phyloP scores from a whole-genome alignment of 2,888 invertebrate genomes.

The Embidobia sp. region DNA sequence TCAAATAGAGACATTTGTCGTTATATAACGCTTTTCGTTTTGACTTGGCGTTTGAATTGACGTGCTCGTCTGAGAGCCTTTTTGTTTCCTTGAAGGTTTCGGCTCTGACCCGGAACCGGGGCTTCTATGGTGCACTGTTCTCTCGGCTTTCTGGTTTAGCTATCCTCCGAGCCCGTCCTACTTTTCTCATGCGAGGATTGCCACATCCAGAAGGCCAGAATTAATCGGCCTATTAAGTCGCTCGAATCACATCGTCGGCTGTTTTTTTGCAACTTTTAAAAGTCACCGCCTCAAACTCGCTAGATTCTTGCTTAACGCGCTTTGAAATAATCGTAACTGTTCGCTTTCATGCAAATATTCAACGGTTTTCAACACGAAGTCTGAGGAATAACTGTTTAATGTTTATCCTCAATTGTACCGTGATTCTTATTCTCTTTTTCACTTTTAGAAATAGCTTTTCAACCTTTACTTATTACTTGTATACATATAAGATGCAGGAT shows the following conservation, averaged over 20 bases:
- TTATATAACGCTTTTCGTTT: constrained; percentile 12
- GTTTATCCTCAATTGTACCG: too few relatives aligned
- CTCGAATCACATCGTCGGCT: constrained; percentile 7
- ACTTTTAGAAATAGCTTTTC: too few relatives aligned
- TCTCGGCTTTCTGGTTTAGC: constrained; percentile 1
- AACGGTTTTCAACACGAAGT: too few relatives aligned
- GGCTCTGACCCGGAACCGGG: constrained; percentile 33
- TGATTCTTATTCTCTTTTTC: too few relatives aligned
- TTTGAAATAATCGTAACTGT: too few relatives aligned
- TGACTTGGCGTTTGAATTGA: neutral
- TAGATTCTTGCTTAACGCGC: too few relatives aligned
- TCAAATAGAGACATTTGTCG: constrained; percentile 11
- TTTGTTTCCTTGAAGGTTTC: constrained; percentile 18
- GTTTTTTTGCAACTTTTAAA: too few relatives aligned
- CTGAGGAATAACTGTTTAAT: too few relatives aligned
- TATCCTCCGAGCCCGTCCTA: constrained; percentile 24
- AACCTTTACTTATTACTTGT: too few relatives aligned
- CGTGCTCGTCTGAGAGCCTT: neutral
- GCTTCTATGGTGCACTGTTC: constrained; percentile 3
- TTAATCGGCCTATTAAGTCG: constrained; percentile 25
- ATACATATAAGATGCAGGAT: too few relatives aligned
- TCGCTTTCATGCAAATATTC: too few relatives aligned
- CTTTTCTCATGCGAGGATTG: constrained; percentile 26
- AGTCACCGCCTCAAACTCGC: too few relatives aligned
- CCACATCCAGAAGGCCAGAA: constrained; percentile 37